phyloP scores from a whole-genome alignment of 2,797 vertebrate species.

The Acipenser transmontanus region DNA sequence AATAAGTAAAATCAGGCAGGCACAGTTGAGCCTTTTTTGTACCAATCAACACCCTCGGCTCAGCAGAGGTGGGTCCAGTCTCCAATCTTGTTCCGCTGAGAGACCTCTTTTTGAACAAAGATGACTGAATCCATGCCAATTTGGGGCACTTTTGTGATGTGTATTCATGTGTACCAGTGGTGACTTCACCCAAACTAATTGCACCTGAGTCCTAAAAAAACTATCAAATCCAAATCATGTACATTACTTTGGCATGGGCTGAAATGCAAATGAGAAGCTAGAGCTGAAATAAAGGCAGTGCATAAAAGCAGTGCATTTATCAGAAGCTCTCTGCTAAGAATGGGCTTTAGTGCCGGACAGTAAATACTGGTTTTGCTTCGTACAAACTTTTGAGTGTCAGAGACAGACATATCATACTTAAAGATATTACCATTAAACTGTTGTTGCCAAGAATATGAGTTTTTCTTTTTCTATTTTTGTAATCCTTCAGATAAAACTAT shows the following conservation, averaged over 20 bases:
- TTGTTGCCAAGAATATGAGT: background rate
- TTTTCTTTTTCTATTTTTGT: background rate
- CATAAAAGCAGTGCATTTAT: background rate
- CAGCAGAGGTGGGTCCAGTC: constrained; percentile 36
- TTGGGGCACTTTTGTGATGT: constrained; percentile 38
- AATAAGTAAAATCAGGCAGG: too few relatives aligned
- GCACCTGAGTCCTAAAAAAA: constrained; percentile 49
- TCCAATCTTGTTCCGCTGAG: constrained; percentile 24
- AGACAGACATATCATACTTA: too few relatives aligned
- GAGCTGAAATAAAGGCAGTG: background rate
- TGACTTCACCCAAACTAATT: constrained; percentile 35
- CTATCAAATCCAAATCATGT: constrained; percentile 17
- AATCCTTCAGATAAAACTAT: constrained; percentile 35
- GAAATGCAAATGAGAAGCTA: background rate
- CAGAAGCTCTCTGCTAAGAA: too few relatives aligned
- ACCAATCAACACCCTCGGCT: constrained; percentile 15
- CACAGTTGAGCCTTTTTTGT: background rate
- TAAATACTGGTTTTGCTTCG: too few relatives aligned
- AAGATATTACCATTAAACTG: background rate
- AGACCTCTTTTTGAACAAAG: constrained; percentile 26
- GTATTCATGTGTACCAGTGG: constrained; percentile 49
- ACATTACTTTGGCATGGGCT: background rate
- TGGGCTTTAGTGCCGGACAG: too few relatives aligned
- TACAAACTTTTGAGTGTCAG: too few relatives aligned
- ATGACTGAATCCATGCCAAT: constrained; percentile 29